These are phyloP conservation scores for Stegastes partitus DNA, from an alignment of 2,113 vertebrate genomes.

Conservation along the genomic window DNA sequence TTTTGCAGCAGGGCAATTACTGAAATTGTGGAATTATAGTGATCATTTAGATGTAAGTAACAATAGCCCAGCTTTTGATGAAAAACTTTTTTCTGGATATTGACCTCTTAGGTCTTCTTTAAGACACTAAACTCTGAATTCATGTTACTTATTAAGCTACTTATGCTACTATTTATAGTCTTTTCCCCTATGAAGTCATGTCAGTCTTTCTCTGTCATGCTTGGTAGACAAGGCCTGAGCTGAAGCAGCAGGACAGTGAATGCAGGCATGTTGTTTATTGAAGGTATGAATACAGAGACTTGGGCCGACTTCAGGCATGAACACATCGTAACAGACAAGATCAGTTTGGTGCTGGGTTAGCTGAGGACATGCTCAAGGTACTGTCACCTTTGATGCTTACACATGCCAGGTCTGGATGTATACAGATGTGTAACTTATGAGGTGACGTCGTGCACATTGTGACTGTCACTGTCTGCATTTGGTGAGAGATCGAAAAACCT, in stretches of 20 bases:
- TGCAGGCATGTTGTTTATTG: slow-evolving; percentile 5
- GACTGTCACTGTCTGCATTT: background rate
- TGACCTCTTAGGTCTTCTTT: background rate
- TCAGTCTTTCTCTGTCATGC: background rate
- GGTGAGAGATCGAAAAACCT: background rate
- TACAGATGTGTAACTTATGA: background rate
- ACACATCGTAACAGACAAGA: slow-evolving; percentile 32
- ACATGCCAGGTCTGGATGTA: slow-evolving; percentile 1
- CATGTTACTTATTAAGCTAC: background rate
- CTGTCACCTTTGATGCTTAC: background rate
- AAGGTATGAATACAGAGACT: slow-evolving; percentile 12
- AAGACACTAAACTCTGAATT: background rate
- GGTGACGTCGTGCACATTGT: background rate
- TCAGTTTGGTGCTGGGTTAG: background rate
- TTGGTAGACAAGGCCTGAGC: slow-evolving; percentile 4
- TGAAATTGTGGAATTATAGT: background rate
- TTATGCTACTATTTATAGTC: slow-evolving; percentile 1
- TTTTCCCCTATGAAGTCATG: slow-evolving; percentile 7
- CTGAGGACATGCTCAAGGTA: background rate
- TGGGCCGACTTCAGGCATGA: slow-evolving; percentile 7
- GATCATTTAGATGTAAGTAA: slow-evolving; percentile 1
- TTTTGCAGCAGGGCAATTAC: slow-evolving; percentile 6
- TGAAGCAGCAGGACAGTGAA: slow-evolving; percentile 6
- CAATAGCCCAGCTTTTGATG: background rate
- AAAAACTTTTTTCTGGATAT: background rate